Conservation (phyloP, 2,888 invertebrate species). For the Drosophila prolongata region DNA sequence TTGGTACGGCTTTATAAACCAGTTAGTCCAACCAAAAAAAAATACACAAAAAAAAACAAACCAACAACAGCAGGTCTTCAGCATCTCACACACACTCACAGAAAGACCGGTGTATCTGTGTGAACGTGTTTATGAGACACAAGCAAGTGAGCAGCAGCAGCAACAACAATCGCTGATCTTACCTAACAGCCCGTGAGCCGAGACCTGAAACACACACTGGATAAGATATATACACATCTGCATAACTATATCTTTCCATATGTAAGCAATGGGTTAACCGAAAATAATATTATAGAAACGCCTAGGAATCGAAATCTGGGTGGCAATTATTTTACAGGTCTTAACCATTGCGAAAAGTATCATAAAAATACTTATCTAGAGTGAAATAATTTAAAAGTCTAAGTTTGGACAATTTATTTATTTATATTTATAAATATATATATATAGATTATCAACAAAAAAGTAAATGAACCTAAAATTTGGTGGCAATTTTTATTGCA, state of each 20-base stretch:
- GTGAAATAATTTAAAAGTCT: too few relatives aligned
- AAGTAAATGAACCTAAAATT: background rate
- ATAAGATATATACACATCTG: constrained; percentile 19
- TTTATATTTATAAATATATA: too few relatives aligned
- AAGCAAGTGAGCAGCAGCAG: constrained; percentile 32
- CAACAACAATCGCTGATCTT: constrained; percentile 51
- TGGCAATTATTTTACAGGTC: background rate
- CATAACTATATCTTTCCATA: constrained; percentile 28
- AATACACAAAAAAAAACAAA: constrained; percentile 21
- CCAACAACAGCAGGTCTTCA: constrained; percentile 75
- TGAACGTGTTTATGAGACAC: constrained; percentile 73
- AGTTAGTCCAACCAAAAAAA: constrained; percentile 57
- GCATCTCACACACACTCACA: constrained; percentile 58
- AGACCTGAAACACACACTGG: constrained; percentile 34
- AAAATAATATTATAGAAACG: background rate
- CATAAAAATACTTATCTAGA: too few relatives aligned
- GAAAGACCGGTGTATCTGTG: constrained; percentile 36
- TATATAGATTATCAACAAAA: too few relatives aligned
- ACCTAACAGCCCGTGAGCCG: constrained; percentile 50
- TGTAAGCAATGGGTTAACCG: background rate
- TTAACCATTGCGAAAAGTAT: background rate
- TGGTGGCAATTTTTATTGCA: background rate
- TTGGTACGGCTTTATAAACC: constrained; percentile 61
- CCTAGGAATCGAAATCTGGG: background rate
- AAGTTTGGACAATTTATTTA: too few relatives aligned